Conservation (phyloP, 2,888 invertebrate genomes). For the Eupsilia transversa region DNA sequence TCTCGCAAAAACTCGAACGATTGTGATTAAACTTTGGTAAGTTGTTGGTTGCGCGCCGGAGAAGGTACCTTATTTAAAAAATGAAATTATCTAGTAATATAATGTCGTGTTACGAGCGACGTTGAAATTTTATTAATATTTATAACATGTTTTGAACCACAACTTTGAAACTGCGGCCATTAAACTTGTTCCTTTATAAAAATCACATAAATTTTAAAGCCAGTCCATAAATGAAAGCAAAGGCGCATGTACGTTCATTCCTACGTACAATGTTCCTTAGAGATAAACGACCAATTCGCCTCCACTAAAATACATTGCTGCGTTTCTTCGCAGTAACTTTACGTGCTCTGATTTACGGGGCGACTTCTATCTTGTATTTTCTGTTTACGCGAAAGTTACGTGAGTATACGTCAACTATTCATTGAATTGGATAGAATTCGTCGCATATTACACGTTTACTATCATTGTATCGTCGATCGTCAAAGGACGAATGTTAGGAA, state of each 20-base stretch:
- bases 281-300: conserved; percentile 59
- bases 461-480: conserved; percentile 33
- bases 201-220: conserved; percentile 59
- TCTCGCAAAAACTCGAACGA: too few species aligned
- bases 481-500: conserved; percentile 36
- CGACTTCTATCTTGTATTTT: conserved; percentile 39
- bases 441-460: conserved; percentile 31
- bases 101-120: not conserved
- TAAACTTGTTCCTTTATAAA: conserved; percentile 41
- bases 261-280: conserved; percentile 57
- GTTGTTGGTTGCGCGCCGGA: too few species aligned
- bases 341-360: conserved; percentile 49
- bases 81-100: too few species aligned
- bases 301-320: conserved; percentile 59
- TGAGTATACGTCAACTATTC: conserved; percentile 22
- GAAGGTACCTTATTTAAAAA: too few species aligned
- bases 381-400: conserved; percentile 28
- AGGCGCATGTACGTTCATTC: conserved; percentile 37
- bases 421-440: conserved; percentile 34
- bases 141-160: conserved; percentile 4
- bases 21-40: too few species aligned
- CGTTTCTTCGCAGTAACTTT: conserved; percentile 47
- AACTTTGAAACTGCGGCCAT: conserved; percentile 38
- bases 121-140: not conserved
- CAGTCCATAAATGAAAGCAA: conserved; percentile 54